Conservation (phyloP, 2,888 invertebrate genomes). For the Drosophila quinaria region DNA sequence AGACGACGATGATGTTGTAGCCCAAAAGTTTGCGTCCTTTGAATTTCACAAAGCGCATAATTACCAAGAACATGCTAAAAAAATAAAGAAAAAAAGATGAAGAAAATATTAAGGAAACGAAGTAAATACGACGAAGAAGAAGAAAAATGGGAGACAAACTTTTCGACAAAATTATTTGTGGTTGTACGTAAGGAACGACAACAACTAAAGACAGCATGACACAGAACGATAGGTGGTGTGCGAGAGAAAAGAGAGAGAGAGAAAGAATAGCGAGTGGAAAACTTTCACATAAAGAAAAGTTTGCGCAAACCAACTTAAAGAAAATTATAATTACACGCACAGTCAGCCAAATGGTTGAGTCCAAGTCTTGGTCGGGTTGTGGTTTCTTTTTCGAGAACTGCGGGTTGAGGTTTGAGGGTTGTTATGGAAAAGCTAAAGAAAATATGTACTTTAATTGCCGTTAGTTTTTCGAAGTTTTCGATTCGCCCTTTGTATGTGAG, state of each 20-base stretch:
- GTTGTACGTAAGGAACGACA: constrained; percentile 50
- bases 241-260: background rate
- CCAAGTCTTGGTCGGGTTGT: constrained; percentile 42
- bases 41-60: constrained; percentile 76
- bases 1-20: constrained; percentile 68
- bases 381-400: constrained; percentile 1
- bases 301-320: constrained; percentile 77
- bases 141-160: constrained; percentile 62
- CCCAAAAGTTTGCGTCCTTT: constrained; percentile 71
- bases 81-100: constrained; percentile 19
- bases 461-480: constrained; percentile 76
- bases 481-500: constrained; percentile 69
- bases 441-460: constrained; percentile 79
- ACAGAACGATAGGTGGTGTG: constrained; percentile 1
- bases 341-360: constrained; percentile 71
- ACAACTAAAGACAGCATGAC: constrained; percentile 51
- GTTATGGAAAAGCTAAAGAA: constrained; percentile 46
- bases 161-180: constrained; percentile 77
- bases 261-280: constrained; percentile 58
- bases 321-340: constrained; percentile 81
- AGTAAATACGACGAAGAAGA: constrained; percentile 19
- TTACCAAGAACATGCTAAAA: constrained; percentile 74
- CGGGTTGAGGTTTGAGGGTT: background rate
- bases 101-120: constrained; percentile 11
- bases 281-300: constrained; percentile 78